phyloP scores from a whole-genome alignment of 2,797 vertebrate genomes.

The Trichosurus vulpecula region DNA sequence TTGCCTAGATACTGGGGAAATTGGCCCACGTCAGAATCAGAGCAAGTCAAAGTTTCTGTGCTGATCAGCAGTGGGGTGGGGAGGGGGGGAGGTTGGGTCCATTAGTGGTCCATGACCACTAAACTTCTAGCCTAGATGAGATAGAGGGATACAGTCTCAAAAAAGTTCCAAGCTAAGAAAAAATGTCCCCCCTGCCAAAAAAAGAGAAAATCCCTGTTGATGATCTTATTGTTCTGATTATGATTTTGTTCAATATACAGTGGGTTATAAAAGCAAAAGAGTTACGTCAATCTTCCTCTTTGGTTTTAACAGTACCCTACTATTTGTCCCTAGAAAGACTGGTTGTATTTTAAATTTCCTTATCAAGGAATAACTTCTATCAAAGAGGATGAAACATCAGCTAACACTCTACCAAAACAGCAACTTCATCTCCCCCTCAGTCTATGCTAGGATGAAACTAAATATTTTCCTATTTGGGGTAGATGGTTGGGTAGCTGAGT shows the following conservation, averaged over 20 bases:
- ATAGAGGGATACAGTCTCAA: neutral
- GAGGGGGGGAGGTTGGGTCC: neutral
- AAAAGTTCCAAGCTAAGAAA: neutral
- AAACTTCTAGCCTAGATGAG: neutral
- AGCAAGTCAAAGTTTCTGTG: neutral
- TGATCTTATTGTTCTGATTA: slow-evolving; percentile 32
- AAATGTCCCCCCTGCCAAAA: neutral
- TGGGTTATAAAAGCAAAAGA: slow-evolving; percentile 53
- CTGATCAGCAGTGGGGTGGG: neutral
- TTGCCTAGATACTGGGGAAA: neutral
- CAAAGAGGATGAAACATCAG: slow-evolving; percentile 46
- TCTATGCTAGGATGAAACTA: slow-evolving; percentile 46
- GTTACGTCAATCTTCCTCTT: slow-evolving; percentile 49
- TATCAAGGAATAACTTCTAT: slow-evolving; percentile 56
- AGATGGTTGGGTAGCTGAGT: slow-evolving; percentile 36
- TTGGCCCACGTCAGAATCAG: neutral
- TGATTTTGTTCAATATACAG: slow-evolving; percentile 27
- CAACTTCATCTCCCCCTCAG: slow-evolving; percentile 16
- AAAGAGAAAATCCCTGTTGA: neutral
- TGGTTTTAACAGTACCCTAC: slow-evolving; percentile 64
- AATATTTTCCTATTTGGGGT: slow-evolving; percentile 54
- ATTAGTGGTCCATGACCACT: neutral
- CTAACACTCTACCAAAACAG: slow-evolving; percentile 48
- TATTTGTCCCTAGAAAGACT: slow-evolving; percentile 41
- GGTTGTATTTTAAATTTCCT: slow-evolving; percentile 59